Conservation (phyloP, 2,888 invertebrate genomes). For the Drosophila maculinotata region DNA sequence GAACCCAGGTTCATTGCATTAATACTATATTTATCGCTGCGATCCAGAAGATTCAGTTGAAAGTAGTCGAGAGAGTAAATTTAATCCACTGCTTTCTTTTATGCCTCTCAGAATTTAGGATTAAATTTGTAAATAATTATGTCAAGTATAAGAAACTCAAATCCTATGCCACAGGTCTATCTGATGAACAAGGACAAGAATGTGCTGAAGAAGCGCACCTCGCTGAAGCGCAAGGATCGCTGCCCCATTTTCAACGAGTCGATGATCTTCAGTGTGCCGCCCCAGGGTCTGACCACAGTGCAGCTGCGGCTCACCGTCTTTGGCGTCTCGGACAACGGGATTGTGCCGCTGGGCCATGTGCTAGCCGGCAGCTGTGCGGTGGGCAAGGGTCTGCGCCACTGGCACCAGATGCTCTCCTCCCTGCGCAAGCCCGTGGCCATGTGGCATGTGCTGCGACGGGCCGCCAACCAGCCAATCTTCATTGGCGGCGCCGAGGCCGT, state of each 20-base stretch:
- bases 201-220: slow-evolving; percentile 92
- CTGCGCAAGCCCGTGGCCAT: slow-evolving; percentile 92
- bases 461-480: slow-evolving; percentile 80
- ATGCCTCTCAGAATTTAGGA: no score
- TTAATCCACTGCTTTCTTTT: no score
- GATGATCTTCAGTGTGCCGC: slow-evolving; percentile 93
- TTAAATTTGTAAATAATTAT: no score
- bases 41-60: no score
- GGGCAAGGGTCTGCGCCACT: slow-evolving; percentile 90
- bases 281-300: slow-evolving; percentile 89
- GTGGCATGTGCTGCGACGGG: slow-evolving; percentile 91
- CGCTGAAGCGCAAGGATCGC: slow-evolving; percentile 90
- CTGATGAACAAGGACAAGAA: slow-evolving; percentile 92
- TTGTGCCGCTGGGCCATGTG: slow-evolving; percentile 91
- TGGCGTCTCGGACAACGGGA: slow-evolving; percentile 82
- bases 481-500: slow-evolving; percentile 82
- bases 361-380: slow-evolving; percentile 91
- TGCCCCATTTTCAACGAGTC: slow-evolving; percentile 94
- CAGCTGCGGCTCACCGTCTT: slow-evolving; percentile 90
- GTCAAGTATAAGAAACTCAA: no score
- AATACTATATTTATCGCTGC: no score
- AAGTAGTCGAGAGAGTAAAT: no score
- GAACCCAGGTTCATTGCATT: no score
- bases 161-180: slow-evolving; percentile 89
- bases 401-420: slow-evolving; percentile 93